Conservation (phyloP, 1,140 invertebrate species). For the Tetragonula clypearis region DNA sequence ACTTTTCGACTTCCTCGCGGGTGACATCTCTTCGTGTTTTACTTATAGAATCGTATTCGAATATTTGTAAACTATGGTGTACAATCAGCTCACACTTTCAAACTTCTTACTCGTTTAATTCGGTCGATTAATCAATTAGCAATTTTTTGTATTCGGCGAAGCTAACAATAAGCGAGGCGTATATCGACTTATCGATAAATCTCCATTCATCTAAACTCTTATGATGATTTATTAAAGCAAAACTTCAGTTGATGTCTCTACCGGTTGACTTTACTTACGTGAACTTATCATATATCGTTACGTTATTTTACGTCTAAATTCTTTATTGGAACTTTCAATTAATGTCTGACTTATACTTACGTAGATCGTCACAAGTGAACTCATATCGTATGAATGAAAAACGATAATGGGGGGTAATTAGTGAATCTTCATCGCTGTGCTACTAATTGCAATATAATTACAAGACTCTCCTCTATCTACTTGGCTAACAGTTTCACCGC, state of each 20-base stretch:
- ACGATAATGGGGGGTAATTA: neutral
- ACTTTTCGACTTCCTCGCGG: neutral
- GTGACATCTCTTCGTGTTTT: neutral
- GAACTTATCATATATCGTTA: no score
- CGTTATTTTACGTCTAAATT: neutral
- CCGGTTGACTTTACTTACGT: no score
- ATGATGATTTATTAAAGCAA: no score
- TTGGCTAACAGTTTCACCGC: neutral
- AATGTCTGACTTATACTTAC: neutral
- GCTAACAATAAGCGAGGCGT: no score
- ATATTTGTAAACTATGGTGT: neutral
- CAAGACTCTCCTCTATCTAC: neutral
- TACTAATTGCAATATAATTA: neutral
- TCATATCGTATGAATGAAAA: neutral
- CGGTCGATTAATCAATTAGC: no score
- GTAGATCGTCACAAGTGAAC: neutral
- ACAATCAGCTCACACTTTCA: no score
- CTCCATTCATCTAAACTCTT: no score
- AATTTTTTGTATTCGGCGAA: no score
- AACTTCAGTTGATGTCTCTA: no score
- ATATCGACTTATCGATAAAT: no score
- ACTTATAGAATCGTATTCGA: neutral
- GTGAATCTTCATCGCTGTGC: neutral
- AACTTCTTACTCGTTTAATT: no score
- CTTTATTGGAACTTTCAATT: neutral